Percentiles rank a stretch among this genome's conserved stretches.
Evolutionary conservation across 2,797 vertebrate species (phyloP).

Genomic region (Gallinago solitaria): DNA sequence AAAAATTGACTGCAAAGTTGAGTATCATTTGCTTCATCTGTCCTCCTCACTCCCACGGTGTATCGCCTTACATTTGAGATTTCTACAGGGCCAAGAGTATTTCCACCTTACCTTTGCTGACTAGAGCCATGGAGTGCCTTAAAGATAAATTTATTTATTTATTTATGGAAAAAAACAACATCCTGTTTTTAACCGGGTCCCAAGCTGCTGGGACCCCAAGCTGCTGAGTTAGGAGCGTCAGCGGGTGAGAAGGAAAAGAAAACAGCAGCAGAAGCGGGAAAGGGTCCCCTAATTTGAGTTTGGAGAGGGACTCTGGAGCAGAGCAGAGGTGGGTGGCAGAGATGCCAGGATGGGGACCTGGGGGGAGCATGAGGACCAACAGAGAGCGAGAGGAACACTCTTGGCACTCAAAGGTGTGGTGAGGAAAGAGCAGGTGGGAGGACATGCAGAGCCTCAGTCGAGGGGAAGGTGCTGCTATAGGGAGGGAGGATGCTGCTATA

Average conservation of each 20-base stretch:
- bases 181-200: not conserved
- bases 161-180: not conserved
- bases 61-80: not conserved
- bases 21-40: not conserved
- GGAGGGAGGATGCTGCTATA: not conserved
- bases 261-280: not conserved
- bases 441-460: rapidly evolving
- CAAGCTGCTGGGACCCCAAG: not conserved
- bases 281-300: not conserved
- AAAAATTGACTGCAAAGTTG: not conserved
- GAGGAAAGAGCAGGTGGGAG: not conserved
- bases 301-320: not conserved
- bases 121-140: not conserved
- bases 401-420: not conserved
- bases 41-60: not conserved
- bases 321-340: not conserved
- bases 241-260: not conserved
- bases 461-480: not conserved
- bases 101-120: not conserved
- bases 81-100: not conserved
- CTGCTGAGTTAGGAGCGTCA: not conserved
- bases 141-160: not conserved
- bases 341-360: not conserved
- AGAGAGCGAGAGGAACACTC: not conserved
- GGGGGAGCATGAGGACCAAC: not conserved